Evolutionary conservation across 2,797 vertebrate genomes (phyloP).

Genomic region (Onychomys arenicola): DNA sequence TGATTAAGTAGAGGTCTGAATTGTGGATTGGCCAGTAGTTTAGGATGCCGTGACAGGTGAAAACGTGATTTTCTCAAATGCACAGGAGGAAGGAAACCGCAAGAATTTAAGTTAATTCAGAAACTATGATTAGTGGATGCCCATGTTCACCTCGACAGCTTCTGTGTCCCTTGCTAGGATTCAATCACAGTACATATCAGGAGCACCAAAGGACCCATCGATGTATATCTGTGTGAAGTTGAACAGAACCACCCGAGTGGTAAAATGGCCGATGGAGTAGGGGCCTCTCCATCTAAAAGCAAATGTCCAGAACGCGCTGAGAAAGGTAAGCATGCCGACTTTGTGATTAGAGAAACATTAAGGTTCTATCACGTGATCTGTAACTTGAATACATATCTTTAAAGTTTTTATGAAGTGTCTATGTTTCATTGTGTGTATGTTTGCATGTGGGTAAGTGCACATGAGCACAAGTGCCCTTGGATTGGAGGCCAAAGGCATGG

Average conservation of each 20-base stretch:
- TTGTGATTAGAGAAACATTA: neutral
- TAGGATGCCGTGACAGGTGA: too few species aligned
- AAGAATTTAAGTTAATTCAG: neutral
- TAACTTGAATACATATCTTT: neutral
- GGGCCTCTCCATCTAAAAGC: conserved; percentile 48
- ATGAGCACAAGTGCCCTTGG: neutral
- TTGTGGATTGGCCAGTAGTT: neutral
- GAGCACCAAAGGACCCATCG: conserved; percentile 92
- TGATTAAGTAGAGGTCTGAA: accelerated
- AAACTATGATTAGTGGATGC: accelerated
- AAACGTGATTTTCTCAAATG: neutral
- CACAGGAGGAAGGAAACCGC: neutral
- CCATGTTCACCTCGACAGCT: neutral
- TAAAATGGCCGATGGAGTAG: conserved; percentile 55
- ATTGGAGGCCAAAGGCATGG: neutral
- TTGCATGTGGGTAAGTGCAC: neutral
- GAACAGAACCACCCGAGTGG: conserved; percentile 74
- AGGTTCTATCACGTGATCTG: neutral
- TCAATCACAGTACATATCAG: conserved; percentile 93
- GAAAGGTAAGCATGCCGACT: conserved; percentile 70
- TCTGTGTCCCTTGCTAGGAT: conserved; percentile 87
- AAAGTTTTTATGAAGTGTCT: neutral
- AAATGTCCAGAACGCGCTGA: neutral
- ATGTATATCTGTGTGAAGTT: conserved; percentile 91
- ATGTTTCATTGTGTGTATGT: neutral